Conservation (phyloP, 2,888 invertebrate species). For the Saturnia japonica region DNA sequence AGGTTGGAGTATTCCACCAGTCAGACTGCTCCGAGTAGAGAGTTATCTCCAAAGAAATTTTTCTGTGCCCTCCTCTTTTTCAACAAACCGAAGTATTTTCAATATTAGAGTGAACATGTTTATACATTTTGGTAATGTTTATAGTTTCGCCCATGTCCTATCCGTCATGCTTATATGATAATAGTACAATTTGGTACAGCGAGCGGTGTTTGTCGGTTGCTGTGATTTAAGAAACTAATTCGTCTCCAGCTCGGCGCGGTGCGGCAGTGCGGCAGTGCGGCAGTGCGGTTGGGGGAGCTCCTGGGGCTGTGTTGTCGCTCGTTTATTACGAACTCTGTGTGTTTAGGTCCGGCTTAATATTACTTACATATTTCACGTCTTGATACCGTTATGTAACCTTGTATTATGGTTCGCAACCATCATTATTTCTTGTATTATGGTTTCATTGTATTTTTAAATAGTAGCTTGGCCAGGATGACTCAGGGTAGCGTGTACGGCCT, state of each 20-base stretch:
- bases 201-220: neutral
- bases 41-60: no score
- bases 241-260: neutral
- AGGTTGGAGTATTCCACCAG: no score
- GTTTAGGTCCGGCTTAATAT: slow-evolving; percentile 10
- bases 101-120: no score
- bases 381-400: slow-evolving; percentile 1
- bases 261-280: neutral
- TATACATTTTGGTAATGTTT: no score
- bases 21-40: no score
- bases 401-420: neutral
- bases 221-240: neutral
- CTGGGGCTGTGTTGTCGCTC: neutral
- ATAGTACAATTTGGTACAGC: neutral
- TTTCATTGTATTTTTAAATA: slow-evolving; percentile 3
- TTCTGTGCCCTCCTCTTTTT: no score
- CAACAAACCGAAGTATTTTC: no score
- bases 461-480: no score
- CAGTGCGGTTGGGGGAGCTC: neutral
- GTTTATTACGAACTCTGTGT: slow-evolving; percentile 9
- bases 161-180: no score
- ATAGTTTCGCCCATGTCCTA: no score
- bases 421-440: neutral
- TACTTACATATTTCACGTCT: slow-evolving; percentile 8
- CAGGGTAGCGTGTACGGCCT: no score